Base-by-base conservation (phyloP, 2,797 vertebrate genomes). In the Salarias fasciatus region DNA sequence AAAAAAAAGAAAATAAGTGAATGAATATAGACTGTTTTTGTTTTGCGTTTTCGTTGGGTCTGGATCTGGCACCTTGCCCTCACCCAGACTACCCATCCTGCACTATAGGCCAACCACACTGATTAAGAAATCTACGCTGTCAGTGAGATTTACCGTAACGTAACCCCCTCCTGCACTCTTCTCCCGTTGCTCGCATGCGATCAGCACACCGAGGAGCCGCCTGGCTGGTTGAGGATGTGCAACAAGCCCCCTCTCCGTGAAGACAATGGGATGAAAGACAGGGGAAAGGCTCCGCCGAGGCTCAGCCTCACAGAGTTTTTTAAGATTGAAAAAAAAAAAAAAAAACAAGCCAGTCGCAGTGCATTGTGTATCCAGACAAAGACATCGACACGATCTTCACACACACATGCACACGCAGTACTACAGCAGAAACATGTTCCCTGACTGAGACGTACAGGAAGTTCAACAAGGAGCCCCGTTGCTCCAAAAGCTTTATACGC, bases 261-360 rank as follows among this genome's bases (percentile, higher is more conserved):
- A 67, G 71, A 88, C 85, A 88, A 87, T 82, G 76, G 58, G 72
- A 84, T 86, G 60, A 86, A 90, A 85, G 82, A 64, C 75, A 72
- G 73, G 80, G 67, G 70, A 85, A 82, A 80, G 48, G 61, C 82
- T 72, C 72, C 69, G 41, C 64, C 53, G 46, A 72, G 64, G 37
- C 51, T 67, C 40, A 15, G 59, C 40, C 11, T 8, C 47, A n/a
- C 55, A 68, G 65, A 48, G 61, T 68, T 66, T 66, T 44, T 63
- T 40, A 44, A 67, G 50, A 74, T 0, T 6, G 51, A 48, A 47
- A 54, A 67, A 57, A 45, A 24, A 31, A 46, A 46, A 33, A 24
- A 24, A 52, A 71, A 68, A n/a, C n/a, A n/a, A 64, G 31, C 15
- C 72, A 65, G 62, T 52, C 49, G 63, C 62, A 58, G 64, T 61